These are phyloP conservation scores for Bedellia somnulentella DNA, from an alignment of 2,888 invertebrate genomes.

Conservation along the genomic window DNA sequence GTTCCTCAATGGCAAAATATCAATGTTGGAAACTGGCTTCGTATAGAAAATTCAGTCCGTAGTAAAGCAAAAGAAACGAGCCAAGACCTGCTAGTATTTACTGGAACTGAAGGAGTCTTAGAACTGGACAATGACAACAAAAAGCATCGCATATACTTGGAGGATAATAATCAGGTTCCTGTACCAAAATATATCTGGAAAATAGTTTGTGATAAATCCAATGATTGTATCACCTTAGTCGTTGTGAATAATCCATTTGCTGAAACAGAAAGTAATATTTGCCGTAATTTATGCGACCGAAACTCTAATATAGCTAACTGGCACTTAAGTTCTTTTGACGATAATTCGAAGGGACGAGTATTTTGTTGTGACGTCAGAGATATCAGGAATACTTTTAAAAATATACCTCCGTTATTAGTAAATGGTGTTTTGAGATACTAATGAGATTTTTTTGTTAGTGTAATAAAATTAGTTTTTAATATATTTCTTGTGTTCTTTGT, in stretches of 20 bases:
- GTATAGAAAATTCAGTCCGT: slow-evolving; percentile 36
- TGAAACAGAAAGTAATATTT: slow-evolving; percentile 15
- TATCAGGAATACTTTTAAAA: background rate
- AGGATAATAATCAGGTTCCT: slow-evolving; percentile 22
- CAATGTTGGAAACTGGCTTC: slow-evolving; percentile 51
- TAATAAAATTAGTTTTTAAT: background rate
- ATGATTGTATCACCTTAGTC: slow-evolving; percentile 44
- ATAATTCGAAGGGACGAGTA: slow-evolving; percentile 1
- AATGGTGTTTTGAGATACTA: slow-evolving; percentile 1
- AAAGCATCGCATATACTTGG: slow-evolving; percentile 25
- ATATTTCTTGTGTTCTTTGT: background rate
- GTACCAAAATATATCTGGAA: slow-evolving; percentile 49
- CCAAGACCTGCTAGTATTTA: slow-evolving; percentile 29
- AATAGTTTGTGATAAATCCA: slow-evolving; percentile 29
- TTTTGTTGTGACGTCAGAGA: slow-evolving; percentile 3
- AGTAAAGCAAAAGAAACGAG: slow-evolving; percentile 23
- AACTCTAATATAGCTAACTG: background rate
- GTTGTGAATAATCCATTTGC: slow-evolving; percentile 50
- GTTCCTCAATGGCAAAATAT: slow-evolving; percentile 52
- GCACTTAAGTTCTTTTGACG: slow-evolving; percentile 2
- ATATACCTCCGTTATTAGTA: background rate
- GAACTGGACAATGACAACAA: slow-evolving; percentile 26
- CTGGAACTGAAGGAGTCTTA: slow-evolving; percentile 36
- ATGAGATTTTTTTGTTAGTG: background rate
- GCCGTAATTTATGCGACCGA: slow-evolving; percentile 21